Conservation (phyloP, 2,888 invertebrate genomes). For the Hoplodrina blanda region DNA sequence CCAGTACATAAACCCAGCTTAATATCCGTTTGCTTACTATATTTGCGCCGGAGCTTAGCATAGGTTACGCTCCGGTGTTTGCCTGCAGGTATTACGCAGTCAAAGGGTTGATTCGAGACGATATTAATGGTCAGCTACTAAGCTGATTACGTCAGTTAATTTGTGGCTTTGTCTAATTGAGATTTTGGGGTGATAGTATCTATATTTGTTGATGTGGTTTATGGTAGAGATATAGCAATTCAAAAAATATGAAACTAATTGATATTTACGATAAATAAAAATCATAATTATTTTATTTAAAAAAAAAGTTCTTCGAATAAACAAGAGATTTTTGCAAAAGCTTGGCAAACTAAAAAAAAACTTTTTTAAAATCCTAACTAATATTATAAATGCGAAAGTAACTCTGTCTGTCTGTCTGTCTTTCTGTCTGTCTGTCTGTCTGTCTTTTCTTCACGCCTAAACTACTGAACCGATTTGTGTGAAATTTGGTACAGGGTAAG, state of each 20-base stretch:
- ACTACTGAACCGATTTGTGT: too few relatives aligned
- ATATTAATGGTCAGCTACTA: slow-evolving; percentile 65
- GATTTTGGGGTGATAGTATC: slow-evolving; percentile 18
- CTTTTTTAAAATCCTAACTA: too few relatives aligned
- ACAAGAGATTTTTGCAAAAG: too few relatives aligned
- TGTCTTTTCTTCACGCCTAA: too few relatives aligned
- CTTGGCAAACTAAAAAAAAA: too few relatives aligned
- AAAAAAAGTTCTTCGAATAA: too few relatives aligned
- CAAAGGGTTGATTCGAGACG: slow-evolving; percentile 80
- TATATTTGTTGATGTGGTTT: not conserved
- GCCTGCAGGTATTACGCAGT: slow-evolving; percentile 72
- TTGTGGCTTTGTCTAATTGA: slow-evolving; percentile 67
- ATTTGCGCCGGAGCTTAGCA: slow-evolving; percentile 84
- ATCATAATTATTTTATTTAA: not conserved
- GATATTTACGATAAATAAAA: too few relatives aligned
- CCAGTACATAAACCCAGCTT: slow-evolving; percentile 80
- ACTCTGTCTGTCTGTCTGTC: too few relatives aligned
- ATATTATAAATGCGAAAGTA: too few relatives aligned
- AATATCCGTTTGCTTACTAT: slow-evolving; percentile 86
- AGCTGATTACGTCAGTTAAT: slow-evolving; percentile 82
- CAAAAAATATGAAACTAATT: not conserved
- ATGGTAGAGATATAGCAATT: not conserved
- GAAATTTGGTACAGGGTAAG: too few relatives aligned
- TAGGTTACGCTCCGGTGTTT: slow-evolving; percentile 77
- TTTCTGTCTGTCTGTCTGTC: too few relatives aligned